These are phyloP conservation scores for Sinohyriopsis cumingii DNA, from an alignment of 2,888 invertebrate genomes.

Conservation along the genomic window DNA sequence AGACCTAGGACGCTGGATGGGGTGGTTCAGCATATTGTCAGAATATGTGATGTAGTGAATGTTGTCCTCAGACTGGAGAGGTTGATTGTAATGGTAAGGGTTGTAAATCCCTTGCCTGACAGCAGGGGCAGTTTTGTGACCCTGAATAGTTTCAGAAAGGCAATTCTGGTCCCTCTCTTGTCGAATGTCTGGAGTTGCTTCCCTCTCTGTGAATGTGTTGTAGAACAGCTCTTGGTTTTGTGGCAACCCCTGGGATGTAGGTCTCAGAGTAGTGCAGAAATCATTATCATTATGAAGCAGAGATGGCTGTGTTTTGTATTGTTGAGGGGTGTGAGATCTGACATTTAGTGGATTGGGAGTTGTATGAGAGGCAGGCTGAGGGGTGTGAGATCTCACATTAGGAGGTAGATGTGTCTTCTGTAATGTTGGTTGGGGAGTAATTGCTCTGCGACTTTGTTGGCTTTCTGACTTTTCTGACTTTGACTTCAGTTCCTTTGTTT, in stretches of 20 bases:
- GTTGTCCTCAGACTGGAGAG: constrained; percentile 16
- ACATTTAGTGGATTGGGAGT: no score
- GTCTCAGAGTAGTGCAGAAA: no score
- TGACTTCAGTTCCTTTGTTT: constrained; percentile 45
- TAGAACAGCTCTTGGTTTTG: no score
- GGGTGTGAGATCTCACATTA: constrained; percentile 56
- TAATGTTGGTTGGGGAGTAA: constrained; percentile 54
- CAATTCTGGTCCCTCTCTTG: no score
- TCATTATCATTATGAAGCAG: no score
- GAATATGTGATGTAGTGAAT: constrained; percentile 35
- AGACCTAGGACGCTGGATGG: constrained; percentile 24
- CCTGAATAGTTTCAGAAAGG: no score
- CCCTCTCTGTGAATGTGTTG: no score
- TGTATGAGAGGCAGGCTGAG: constrained; percentile 36
- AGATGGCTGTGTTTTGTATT: no score
- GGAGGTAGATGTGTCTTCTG: constrained; percentile 36
- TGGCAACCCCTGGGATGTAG: no score
- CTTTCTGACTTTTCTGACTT: constrained; percentile 20
- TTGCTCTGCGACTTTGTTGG: constrained; percentile 36
- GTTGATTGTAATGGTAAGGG: constrained; percentile 16
- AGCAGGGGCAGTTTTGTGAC: constrained; percentile 10
- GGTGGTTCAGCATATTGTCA: constrained; percentile 31
- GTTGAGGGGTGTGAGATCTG: no score
- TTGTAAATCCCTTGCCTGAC: constrained; percentile 10
- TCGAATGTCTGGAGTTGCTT: no score